A percentile compares a stretch with the other conserved stretches of the same genome.
Evolutionary conservation across 1,140 invertebrate species (phyloP).

Genomic region (Drosophila chauvacae): DNA sequence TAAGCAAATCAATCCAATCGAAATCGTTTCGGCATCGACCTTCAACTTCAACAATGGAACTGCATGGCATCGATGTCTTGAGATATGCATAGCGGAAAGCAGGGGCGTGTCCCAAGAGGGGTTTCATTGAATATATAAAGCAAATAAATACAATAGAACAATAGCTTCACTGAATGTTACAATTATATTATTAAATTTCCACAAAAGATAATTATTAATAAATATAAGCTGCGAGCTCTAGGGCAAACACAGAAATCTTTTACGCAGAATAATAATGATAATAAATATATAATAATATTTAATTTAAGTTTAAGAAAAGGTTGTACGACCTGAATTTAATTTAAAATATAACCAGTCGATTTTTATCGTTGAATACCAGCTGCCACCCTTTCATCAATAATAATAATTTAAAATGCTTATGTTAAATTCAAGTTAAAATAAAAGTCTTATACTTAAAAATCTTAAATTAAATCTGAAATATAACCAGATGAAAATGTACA

Average conservation of each 20-base stretch:
- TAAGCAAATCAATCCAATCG: slow-evolving; percentile 62
- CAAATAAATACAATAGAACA: background rate
- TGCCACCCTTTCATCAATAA: background rate
- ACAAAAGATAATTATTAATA: background rate
- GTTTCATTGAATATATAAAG: background rate
- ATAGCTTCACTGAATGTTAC: background rate
- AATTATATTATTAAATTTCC: background rate
- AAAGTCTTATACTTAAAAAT: too few species aligned
- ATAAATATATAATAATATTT: too few species aligned
- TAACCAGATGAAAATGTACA: too few species aligned
- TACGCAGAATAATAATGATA: too few species aligned
- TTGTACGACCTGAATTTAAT: too few species aligned
- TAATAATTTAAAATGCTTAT: too few species aligned
- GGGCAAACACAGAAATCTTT: too few species aligned
- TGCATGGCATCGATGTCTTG: slow-evolving; percentile 30
- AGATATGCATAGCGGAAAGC: slow-evolving; percentile 23
- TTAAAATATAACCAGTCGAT: too few species aligned
- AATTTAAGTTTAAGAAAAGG: too few species aligned
- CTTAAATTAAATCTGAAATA: too few species aligned
- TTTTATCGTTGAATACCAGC: background rate
- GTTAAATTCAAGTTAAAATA: too few species aligned
- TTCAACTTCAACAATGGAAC: slow-evolving; percentile 37
- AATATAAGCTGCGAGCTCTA: too few species aligned
- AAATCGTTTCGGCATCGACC: slow-evolving; percentile 30
- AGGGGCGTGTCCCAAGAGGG: background rate